Base-by-base conservation (phyloP, 2,888 invertebrate genomes). In the Himalopsyche kuldschensis region DNA sequence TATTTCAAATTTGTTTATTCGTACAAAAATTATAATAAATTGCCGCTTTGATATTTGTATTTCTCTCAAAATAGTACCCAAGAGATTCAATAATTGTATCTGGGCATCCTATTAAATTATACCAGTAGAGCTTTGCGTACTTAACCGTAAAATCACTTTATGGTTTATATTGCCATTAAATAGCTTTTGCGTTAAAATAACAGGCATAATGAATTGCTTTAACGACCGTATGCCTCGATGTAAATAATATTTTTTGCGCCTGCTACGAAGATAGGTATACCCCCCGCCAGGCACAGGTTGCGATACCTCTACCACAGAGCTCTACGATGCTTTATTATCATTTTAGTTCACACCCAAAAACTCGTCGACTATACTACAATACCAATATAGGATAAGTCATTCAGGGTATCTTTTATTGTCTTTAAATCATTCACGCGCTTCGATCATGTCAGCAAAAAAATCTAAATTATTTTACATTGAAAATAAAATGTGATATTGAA, bases 61-160 rank as follows among this genome's bases (percentile, higher is more conserved):
- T 55, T 55, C 8, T 55, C 0, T 55, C 15, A 20, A 24, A 20
- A 55, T 55, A 20, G 55, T 15, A 20, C 55, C 55, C 55, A 55
- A 20, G 55, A 24, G 55, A 55, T 2, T 20, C 24, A 55, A 24
- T 55, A 55, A 55, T 55, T 55, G 24, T 24, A 20, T 20, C 55
- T 55, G 24, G 55, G 24, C 10, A 55, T 55, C 55, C 55, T 55
- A 20, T 55, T 55, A 55, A 55, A 55, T 55, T 55, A 55, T 55
- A 10, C 55, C 20, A n/a, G 55, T 15, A 24, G 55, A 75, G 75
- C 75, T n/a, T 24, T 27, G 31, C 24, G 31, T 32, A 75, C 32
- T 32, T 31, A 75, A 32, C 75, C 32, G 27, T 75, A 75, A 75
- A 75, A 75, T 75, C 75, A 75, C 75, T 75, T 75, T 75, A 75